These are phyloP conservation scores for Chalcosyrphus nemorum DNA, from an alignment of 2,888 invertebrate genomes.

Conservation along the genomic window DNA sequence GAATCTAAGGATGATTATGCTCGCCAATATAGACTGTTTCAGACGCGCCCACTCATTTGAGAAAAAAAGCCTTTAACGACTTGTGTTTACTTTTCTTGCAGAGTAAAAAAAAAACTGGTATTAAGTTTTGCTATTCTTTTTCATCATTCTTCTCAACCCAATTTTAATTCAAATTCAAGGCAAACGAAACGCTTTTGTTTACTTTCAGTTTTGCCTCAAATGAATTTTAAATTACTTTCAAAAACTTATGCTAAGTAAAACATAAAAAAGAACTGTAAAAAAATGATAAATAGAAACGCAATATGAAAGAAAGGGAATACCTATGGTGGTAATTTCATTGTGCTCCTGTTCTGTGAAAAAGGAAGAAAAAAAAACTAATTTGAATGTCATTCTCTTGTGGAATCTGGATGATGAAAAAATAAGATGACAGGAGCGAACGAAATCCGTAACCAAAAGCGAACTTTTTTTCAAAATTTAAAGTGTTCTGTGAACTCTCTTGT, in stretches of 20 bases:
- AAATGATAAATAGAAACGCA: not conserved
- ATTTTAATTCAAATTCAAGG: conserved; percentile 16
- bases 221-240: conserved; percentile 31
- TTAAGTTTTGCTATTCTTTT: not conserved
- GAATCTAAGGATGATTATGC: not conserved
- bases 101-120: not conserved
- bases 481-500: conserved; percentile 11
- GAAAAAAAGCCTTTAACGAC: not conserved
- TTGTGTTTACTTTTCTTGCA: not conserved
- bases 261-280: not conserved
- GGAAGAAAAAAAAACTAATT: conserved; percentile 1
- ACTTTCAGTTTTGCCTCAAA: conserved; percentile 5
- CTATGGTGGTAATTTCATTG: not conserved
- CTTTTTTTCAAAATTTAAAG: conserved; percentile 27
- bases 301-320: not conserved
- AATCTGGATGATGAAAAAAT: not conserved
- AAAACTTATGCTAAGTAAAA: conserved; percentile 23
- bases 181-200: not conserved
- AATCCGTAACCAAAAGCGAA: not conserved
- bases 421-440: not conserved
- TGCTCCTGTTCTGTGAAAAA: not conserved
- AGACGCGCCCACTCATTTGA: not conserved
- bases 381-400: conserved; percentile 12
- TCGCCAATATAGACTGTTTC: not conserved
- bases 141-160: not conserved